Conservation (phyloP, 1,140 invertebrate genomes). For the Drosophila funebris region DNA sequence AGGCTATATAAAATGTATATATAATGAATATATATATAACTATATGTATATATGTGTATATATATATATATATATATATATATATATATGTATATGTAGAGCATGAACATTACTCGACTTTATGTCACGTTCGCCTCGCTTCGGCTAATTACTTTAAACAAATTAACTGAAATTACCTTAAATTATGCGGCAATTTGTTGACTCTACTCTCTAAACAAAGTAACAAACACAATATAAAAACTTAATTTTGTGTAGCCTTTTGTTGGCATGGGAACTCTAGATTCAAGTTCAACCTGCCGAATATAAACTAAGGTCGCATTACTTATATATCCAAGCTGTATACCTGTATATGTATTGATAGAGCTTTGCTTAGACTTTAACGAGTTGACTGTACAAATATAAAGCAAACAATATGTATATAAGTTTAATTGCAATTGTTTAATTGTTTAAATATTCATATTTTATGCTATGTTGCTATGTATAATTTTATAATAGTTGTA, state of each 20-base stretch:
- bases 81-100: background rate
- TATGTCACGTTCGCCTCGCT: slow-evolving; percentile 28
- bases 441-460: too few species aligned
- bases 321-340: too few species aligned
- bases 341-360: too few species aligned
- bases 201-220: background rate
- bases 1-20: too few species aligned
- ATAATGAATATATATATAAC: background rate
- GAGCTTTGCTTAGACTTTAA: too few species aligned
- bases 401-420: too few species aligned
- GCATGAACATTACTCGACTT: slow-evolving; percentile 3
- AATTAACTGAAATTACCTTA: slow-evolving; percentile 49
- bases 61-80: slow-evolving; percentile 11
- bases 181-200: slow-evolving; percentile 42
- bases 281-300: background rate
- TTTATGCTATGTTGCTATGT: too few species aligned
- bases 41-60: background rate
- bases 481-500: too few species aligned
- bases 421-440: too few species aligned
- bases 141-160: slow-evolving; percentile 38
- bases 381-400: too few species aligned
- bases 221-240: slow-evolving; percentile 1
- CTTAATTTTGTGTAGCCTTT: background rate
- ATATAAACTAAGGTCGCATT: background rate
- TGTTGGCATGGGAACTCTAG: background rate